These are phyloP conservation scores for Malthinus flaveolus DNA, from an alignment of 2,888 invertebrate species.

Conservation along the genomic window DNA sequence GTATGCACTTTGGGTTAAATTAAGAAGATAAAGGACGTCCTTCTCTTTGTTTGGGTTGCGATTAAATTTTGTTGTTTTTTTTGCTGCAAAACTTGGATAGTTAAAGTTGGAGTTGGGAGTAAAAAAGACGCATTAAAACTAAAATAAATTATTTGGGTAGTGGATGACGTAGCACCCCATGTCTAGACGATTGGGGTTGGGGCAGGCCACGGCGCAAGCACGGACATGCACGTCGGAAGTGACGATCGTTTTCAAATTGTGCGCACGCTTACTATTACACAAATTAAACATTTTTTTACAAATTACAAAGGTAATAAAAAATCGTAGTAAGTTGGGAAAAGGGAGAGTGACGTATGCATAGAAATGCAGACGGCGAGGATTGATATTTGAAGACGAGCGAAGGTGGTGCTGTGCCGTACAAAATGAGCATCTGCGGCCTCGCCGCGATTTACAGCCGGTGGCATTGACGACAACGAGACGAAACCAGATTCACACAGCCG, in stretches of 20 bases:
- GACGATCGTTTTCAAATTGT: conserved; percentile 19
- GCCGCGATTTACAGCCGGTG: conserved; percentile 38
- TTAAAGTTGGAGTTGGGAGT: no score
- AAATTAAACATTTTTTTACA: conserved; percentile 3
- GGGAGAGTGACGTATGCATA: not conserved
- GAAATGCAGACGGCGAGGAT: not conserved
- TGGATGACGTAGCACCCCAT: conserved; percentile 41
- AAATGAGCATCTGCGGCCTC: conserved; percentile 33
- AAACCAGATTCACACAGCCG: conserved; percentile 37
- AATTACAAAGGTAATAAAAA: not conserved
- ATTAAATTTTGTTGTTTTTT: not conserved
- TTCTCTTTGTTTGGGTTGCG: not conserved
- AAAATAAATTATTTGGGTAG: conserved; percentile 28
- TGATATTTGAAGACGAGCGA: conserved; percentile 16
- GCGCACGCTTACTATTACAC: conserved; percentile 26
- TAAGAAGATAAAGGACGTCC: conserved; percentile 1
- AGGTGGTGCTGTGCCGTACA: conserved; percentile 24
- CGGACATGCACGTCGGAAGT: conserved; percentile 43
- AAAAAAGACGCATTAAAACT: conserved; percentile 15
- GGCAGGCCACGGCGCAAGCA: conserved; percentile 43
- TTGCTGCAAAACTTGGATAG: not conserved
- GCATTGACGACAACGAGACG: conserved; percentile 42
- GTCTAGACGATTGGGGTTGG: conserved; percentile 42
- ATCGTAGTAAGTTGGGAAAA: not conserved
- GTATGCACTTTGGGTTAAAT: no score